These are phyloP conservation scores for Elysia chlorotica DNA, from an alignment of 1,140 invertebrate genomes.

Conservation along the genomic window DNA sequence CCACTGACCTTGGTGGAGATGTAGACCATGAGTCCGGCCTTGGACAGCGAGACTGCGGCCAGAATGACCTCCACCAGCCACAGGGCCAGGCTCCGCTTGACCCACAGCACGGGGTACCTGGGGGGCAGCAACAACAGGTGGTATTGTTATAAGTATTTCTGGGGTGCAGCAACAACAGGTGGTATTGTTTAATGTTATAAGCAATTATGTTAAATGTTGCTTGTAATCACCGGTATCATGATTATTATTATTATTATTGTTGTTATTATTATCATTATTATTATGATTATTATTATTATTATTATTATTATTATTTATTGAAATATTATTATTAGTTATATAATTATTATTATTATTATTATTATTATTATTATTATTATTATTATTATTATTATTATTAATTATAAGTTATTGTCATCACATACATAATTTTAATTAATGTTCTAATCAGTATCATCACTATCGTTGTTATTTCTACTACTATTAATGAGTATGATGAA, in stretches of 20 bases:
- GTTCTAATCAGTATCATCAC: too few species aligned
- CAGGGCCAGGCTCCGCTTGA: slow-evolving; percentile 81
- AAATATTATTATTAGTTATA: too few species aligned
- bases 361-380: too few species aligned
- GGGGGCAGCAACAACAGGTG: too few species aligned
- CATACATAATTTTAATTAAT: too few species aligned
- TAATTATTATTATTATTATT: too few species aligned
- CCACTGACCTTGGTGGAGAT: slow-evolving; percentile 76
- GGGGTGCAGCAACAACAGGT: background rate
- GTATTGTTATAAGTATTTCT: too few species aligned
- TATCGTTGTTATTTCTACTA: too few species aligned
- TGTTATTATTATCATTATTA: background rate
- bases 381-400: too few species aligned
- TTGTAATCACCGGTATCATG: background rate
- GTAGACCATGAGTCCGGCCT: slow-evolving; percentile 90
- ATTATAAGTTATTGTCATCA: too few species aligned
- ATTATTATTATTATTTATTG: background rate
- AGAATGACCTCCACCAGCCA: slow-evolving; percentile 88
- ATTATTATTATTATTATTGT: background rate
- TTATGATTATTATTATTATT: background rate
- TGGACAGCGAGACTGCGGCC: slow-evolving; percentile 85
- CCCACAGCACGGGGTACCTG: slow-evolving; percentile 88
- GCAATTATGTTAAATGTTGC: background rate
- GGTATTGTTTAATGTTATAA: background rate
- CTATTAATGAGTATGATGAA: too few species aligned